Base-by-base conservation (phyloP, 1,140 invertebrate genomes). In the Potamilus streckersoni region DNA sequence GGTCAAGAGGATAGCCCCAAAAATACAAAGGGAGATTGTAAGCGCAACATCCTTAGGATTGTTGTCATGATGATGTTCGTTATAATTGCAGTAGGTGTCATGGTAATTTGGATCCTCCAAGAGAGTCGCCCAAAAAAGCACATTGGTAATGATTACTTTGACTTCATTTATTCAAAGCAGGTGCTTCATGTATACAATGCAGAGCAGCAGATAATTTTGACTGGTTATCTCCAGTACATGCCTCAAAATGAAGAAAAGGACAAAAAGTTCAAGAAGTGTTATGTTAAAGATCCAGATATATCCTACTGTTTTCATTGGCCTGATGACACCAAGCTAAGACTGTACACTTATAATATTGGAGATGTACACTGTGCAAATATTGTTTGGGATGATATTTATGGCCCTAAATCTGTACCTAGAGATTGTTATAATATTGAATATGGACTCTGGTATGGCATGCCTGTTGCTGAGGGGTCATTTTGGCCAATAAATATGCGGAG, bases 141-240 rank as follows among this genome's bases (percentile, higher is more conserved):
- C 70, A 77, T 77, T 57, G 75, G 75, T 61, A 77, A 72, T 61
- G 23, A 73, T 17, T 77, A 72, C 61, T 77, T 77, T 67, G 75
- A 77, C 75, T 77, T 77, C 56, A 67, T 77, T 49, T 14, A 57
- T n/a, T 72, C 72, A 56, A 65, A 72, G 57, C 62, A 66, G 69
- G 65, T 77, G 16, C 55, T 77, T 12, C 60, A 77, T 58, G 70
- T 77, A 5, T 73, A 77, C 60, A 77, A 77, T 77, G 70, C 68
- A 58, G 56, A 69, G 38, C 70, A 77, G 23, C 58, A 77, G 57
- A 68, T 77, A 57, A 56, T 77, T 69, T 64, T 77, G 49, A 38
- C 75, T 58, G 75, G 75, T 71, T 12, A 49, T 27, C 15, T 77
- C 15, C 66, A 71, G 55, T 61, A 27, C 23, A 49, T 11, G 1